These are phyloP conservation scores for Saccopteryx bilineata DNA, from an alignment of 2,113 vertebrate genomes.

Conservation along the genomic window DNA sequence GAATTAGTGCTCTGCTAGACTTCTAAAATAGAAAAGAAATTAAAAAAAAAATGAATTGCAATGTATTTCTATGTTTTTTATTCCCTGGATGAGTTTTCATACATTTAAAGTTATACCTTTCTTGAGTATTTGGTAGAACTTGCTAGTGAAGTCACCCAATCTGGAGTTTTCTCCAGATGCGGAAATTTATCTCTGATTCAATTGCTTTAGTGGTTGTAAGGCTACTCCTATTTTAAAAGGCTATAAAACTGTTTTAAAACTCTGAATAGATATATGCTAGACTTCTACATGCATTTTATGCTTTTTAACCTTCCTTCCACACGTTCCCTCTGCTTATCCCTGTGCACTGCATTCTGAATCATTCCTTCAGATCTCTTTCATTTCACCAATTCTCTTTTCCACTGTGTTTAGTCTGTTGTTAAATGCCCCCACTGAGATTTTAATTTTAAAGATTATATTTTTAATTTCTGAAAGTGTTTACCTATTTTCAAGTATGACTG, in stretches of 20 bases:
- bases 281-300: not conserved
- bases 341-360: not conserved
- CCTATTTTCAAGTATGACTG: not conserved
- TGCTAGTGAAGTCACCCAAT: slow-evolving; percentile 3
- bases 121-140: slow-evolving; percentile 42
- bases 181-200: not conserved
- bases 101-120: slow-evolving; percentile 41
- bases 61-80: not conserved
- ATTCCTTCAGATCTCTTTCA: slow-evolving; percentile 12
- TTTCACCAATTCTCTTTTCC: slow-evolving; percentile 24
- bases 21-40: slow-evolving; percentile 18
- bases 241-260: not conserved
- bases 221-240: slow-evolving; percentile 13
- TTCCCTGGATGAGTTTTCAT: not conserved
- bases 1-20: not conserved
- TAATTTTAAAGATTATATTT: not conserved
- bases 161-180: slow-evolving; percentile 24
- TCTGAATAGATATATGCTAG: not conserved
- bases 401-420: not conserved
- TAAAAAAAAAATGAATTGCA: slow-evolving; percentile 12
- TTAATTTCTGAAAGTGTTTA: slow-evolving; percentile 33
- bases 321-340: not conserved
- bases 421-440: not conserved
- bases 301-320: not conserved
- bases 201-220: slow-evolving; percentile 15